These are phyloP conservation scores for Beris chalybata DNA, from an alignment of 2,888 invertebrate genomes.

Conservation along the genomic window DNA sequence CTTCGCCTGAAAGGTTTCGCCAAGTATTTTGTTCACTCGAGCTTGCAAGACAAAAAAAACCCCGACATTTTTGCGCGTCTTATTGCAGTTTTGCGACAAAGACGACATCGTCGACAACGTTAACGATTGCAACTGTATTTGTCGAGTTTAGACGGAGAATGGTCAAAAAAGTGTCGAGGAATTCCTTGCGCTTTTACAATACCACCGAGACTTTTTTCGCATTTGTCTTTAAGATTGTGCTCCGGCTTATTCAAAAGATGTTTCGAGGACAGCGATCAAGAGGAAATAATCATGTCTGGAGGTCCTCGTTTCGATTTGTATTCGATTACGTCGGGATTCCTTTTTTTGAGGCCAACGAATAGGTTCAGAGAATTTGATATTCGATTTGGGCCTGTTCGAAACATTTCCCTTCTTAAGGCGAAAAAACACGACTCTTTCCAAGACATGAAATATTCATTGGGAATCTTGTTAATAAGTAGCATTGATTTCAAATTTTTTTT, in stretches of 20 bases:
- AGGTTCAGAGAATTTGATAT: too few relatives aligned
- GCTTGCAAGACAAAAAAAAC: background rate
- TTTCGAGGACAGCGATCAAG: background rate
- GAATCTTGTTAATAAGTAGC: constrained; percentile 5
- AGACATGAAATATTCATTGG: constrained; percentile 28
- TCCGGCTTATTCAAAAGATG: background rate
- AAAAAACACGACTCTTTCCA: constrained; percentile 8
- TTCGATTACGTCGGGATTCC: too few relatives aligned
- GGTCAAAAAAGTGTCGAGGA: constrained; percentile 27
- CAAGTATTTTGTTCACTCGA: constrained; percentile 2
- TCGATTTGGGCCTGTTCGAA: too few relatives aligned
- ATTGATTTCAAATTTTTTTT: too few relatives aligned
- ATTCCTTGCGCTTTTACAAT: constrained; percentile 19
- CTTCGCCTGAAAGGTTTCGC: background rate
- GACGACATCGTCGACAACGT: background rate
- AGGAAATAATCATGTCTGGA: constrained; percentile 31
- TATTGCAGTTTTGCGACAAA: background rate
- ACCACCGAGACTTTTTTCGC: constrained; percentile 13
- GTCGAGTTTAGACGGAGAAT: background rate
- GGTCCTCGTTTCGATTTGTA: constrained; percentile 2
- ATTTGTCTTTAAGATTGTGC: background rate
- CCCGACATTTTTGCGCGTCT: background rate
- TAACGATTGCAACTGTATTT: background rate
- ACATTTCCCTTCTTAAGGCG: background rate
- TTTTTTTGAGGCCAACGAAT: too few relatives aligned